phyloP scores from a whole-genome alignment of 2,888 invertebrate genomes.

The Drymonia ruficornis region DNA sequence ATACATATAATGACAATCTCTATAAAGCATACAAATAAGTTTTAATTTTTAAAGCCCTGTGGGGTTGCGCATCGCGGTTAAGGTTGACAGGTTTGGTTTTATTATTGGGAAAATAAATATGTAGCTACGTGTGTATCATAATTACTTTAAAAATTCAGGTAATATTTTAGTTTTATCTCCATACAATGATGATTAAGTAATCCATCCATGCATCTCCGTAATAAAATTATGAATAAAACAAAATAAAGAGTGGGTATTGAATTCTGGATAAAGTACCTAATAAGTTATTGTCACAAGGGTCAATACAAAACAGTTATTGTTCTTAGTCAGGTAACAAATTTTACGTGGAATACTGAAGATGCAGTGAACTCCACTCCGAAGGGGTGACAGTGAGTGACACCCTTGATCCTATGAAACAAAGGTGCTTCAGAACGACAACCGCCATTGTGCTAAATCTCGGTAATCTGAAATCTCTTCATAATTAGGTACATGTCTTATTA shows the following conservation, averaged over 20 bases:
- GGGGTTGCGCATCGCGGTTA: slow-evolving; percentile 21
- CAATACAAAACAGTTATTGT: not conserved
- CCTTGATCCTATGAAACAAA: slow-evolving; percentile 37
- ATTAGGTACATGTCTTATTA: slow-evolving; percentile 22
- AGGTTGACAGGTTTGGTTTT: slow-evolving; percentile 24
- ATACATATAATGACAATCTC: not conserved
- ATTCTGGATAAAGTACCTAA: too few relatives aligned
- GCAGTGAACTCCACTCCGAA: not conserved
- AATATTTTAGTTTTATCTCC: not conserved
- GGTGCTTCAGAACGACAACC: slow-evolving; percentile 31
- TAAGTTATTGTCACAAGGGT: not conserved
- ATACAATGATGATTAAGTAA: too few relatives aligned
- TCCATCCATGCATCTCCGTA: too few relatives aligned
- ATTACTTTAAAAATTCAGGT: slow-evolving; percentile 23
- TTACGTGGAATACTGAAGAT: not conserved
- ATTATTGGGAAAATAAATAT: slow-evolving; percentile 29
- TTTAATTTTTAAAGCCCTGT: slow-evolving; percentile 20
- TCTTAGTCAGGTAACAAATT: not conserved
- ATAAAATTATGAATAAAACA: too few relatives aligned
- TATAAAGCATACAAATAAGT: slow-evolving; percentile 3
- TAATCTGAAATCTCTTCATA: slow-evolving; percentile 23
- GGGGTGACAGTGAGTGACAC: slow-evolving; percentile 20
- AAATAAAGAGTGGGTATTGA: too few relatives aligned
- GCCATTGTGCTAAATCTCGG: slow-evolving; percentile 29
- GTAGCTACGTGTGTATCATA: slow-evolving; percentile 16